These are phyloP conservation scores for Drosophila hamatofila DNA, from an alignment of 2,888 invertebrate species.

Conservation along the genomic window DNA sequence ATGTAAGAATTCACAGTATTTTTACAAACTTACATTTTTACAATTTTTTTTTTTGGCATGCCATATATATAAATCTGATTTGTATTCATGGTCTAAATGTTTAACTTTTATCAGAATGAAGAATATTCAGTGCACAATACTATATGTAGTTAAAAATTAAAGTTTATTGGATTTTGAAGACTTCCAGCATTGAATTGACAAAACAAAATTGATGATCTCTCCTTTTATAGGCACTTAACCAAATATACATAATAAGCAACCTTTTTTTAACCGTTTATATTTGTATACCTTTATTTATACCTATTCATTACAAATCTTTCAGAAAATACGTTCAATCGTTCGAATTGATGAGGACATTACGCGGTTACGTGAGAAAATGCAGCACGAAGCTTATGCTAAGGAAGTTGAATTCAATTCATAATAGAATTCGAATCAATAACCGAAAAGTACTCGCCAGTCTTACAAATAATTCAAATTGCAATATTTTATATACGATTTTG, in stretches of 20 bases:
- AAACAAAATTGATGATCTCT: too few species aligned
- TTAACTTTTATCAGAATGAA: too few species aligned
- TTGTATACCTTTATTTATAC: too few species aligned
- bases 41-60: background rate
- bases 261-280: too few species aligned
- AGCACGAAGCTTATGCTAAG: slow-evolving; percentile 86
- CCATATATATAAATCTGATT: background rate
- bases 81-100: background rate
- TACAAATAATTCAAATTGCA: slow-evolving; percentile 19
- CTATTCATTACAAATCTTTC: slow-evolving; percentile 74
- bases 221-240: too few species aligned
- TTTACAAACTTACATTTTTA: background rate
- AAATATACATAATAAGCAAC: too few species aligned
- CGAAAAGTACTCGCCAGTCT: slow-evolving; percentile 30
- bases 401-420: slow-evolving; percentile 76
- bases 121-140: too few species aligned
- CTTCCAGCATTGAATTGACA: too few species aligned
- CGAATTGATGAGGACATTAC: slow-evolving; percentile 94
- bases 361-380: slow-evolving; percentile 92
- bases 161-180: too few species aligned
- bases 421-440: slow-evolving; percentile 55
- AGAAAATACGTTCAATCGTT: slow-evolving; percentile 94
- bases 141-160: too few species aligned
- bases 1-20: slow-evolving; percentile 86
- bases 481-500: slow-evolving; percentile 23